phyloP scores from a whole-genome alignment of 2,797 vertebrate species.

The Mus caroli region DNA sequence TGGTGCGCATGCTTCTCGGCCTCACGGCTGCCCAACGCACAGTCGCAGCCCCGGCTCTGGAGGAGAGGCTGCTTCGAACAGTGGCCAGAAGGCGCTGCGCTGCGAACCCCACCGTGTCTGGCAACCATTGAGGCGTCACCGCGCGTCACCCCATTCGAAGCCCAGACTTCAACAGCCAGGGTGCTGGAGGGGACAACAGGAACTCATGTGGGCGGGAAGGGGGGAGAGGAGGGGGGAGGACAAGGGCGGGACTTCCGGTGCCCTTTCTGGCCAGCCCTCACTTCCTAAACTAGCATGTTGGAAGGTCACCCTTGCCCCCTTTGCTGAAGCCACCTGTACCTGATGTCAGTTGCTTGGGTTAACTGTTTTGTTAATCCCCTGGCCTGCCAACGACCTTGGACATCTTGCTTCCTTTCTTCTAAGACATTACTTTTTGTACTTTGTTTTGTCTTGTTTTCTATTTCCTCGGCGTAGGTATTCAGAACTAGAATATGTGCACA shows the following conservation, averaged over 20 bases:
- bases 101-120: background rate
- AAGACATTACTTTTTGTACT: background rate
- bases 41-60: background rate
- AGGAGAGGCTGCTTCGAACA: background rate
- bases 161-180: no score
- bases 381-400: fast-evolving
- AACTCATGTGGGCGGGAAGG: background rate
- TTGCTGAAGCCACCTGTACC: no score
- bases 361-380: background rate
- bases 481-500: background rate
- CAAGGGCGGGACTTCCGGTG: background rate
- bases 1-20: conserved; percentile 68
- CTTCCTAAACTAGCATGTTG: background rate
- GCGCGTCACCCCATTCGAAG: background rate
- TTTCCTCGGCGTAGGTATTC: background rate
- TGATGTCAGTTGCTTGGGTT: background rate
- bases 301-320: no score
- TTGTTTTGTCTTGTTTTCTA: background rate
- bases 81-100: background rate
- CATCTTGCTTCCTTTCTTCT: background rate
- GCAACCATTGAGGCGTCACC: conserved; percentile 79
- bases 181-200: background rate
- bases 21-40: conserved; percentile 19
- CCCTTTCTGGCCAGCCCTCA: background rate
- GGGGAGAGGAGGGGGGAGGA: background rate